Evolutionary conservation across 2,888 invertebrate genomes (phyloP).

Genomic region (Argyresthia goedartella): DNA sequence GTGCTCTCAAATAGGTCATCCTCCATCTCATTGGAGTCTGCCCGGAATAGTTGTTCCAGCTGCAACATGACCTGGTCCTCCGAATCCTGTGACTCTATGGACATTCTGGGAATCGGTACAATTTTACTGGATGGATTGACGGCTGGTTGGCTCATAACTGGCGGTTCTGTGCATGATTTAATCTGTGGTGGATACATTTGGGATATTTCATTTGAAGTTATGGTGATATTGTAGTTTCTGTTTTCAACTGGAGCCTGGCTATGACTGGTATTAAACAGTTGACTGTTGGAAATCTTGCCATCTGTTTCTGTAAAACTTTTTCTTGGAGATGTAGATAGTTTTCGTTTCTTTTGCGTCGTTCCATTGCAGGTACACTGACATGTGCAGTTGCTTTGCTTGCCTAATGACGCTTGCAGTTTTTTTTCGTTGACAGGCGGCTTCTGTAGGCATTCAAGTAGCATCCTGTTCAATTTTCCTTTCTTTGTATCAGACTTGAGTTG

Average conservation of each 20-base stretch:
- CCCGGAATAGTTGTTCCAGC: constrained; percentile 55
- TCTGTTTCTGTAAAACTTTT: neutral
- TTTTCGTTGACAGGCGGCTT: constrained; percentile 41
- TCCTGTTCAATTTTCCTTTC: constrained; percentile 41
- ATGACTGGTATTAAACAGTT: neutral
- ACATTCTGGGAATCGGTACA: constrained; percentile 14
- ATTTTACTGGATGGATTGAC: constrained; percentile 1
- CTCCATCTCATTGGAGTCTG: constrained; percentile 33
- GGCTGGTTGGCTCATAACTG: neutral
- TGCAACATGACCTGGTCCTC: constrained; percentile 46
- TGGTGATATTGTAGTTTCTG: too few relatives aligned
- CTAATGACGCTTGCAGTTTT: constrained; percentile 32
- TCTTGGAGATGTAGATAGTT: constrained; percentile 18
- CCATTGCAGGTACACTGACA: constrained; percentile 40
- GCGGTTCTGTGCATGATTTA: neutral
- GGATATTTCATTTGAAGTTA: neutral
- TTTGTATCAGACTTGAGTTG: constrained; percentile 47
- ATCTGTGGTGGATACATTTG: neutral
- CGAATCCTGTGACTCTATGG: constrained; percentile 33
- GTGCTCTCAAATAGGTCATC: constrained; percentile 54
- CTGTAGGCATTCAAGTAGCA: constrained; percentile 40
- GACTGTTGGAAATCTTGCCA: too few relatives aligned
- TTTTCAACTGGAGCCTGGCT: neutral
- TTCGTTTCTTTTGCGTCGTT: constrained; percentile 29
- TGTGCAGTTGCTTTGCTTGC: constrained; percentile 23